Conservation (phyloP, 2,888 invertebrate species). For the Clepsis dumicolana region DNA sequence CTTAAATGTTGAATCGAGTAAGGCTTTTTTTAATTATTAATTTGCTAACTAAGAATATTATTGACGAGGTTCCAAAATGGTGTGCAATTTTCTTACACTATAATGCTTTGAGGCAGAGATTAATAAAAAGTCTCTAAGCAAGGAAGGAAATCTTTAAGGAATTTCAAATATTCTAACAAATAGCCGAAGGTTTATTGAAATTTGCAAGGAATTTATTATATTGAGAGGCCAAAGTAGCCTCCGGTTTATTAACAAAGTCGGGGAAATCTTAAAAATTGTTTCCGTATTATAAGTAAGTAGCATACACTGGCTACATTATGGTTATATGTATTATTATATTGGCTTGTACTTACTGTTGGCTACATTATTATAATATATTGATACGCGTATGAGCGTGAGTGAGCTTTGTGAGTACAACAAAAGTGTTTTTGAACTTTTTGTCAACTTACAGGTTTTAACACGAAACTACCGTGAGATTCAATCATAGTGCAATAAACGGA, state of each 20-base stretch:
- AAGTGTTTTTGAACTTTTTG: too few species aligned
- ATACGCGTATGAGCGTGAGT: too few species aligned
- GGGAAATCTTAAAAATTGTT: constrained; percentile 64
- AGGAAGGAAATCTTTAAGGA: too few species aligned
- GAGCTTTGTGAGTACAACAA: too few species aligned
- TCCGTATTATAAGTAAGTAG: constrained; percentile 23
- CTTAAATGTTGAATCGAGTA: background rate
- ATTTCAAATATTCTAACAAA: constrained; percentile 61
- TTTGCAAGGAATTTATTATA: constrained; percentile 69
- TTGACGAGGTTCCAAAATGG: background rate
- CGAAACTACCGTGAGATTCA: too few species aligned
- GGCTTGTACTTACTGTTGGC: too few species aligned
- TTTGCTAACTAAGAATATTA: background rate
- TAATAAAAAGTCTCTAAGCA: constrained; percentile 54
- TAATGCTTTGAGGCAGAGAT: constrained; percentile 47
- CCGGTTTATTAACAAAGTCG: constrained; percentile 62
- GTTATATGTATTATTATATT: too few species aligned
- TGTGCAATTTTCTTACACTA: constrained; percentile 1
- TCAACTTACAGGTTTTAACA: too few species aligned
- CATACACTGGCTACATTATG: background rate
- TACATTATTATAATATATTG: background rate
- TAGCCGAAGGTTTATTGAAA: constrained; percentile 57
- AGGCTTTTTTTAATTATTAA: background rate
- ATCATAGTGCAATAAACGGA: too few species aligned
- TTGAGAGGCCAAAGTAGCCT: constrained; percentile 64